Base-by-base conservation (phyloP, 1,140 invertebrate genomes). In the Drosophila kohkoa region DNA sequence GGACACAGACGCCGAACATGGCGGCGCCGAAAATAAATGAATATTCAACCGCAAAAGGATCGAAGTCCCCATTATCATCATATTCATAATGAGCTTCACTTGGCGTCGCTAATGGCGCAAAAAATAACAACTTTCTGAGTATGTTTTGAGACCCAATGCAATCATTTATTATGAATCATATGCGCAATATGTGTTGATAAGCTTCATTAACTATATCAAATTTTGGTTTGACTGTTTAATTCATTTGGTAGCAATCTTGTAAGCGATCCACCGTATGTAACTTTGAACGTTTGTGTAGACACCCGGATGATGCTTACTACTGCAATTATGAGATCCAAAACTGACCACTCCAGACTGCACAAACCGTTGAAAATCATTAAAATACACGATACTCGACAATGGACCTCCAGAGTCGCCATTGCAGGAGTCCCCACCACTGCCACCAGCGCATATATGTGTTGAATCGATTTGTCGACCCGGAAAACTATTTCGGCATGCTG, bases 1-100 rank as follows among this genome's bases (percentile, higher is more conserved):
- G 82, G 83, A 87, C 69, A 67, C 72, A 76, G 76, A 76, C 72
- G 63, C 28, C 48, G 60, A 67, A 66, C 62, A 73, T 75, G 60
- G 60, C 60, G 67, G 68, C 73, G 73, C 67, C 57, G 28, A 38
- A 72, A 72, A 77, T 77, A 77, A 73, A 77, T 77, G 74, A 60
- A 72, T 60, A 59, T 72, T 48, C 72, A 66, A 75, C 72, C 69
- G 55, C 73, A 77, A 49, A 54, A 45, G 75, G 55, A 76, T 79
- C 76, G 35, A 55, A 43, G 52, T 38, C 35, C 69, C 35, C 74
- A 76, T 77, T 52, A 45, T 46, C 48, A 67, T 74, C 48, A 54
- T 13, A 38, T 43, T 64, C 62, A 68, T 74, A 62, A 74, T 74
- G 71, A 74, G 51, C 46, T 41, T 46, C 3, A 15, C 13, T 46